Evolutionary conservation across 2,113 vertebrate species (phyloP).

Genomic region (Morone chrysops): DNA sequence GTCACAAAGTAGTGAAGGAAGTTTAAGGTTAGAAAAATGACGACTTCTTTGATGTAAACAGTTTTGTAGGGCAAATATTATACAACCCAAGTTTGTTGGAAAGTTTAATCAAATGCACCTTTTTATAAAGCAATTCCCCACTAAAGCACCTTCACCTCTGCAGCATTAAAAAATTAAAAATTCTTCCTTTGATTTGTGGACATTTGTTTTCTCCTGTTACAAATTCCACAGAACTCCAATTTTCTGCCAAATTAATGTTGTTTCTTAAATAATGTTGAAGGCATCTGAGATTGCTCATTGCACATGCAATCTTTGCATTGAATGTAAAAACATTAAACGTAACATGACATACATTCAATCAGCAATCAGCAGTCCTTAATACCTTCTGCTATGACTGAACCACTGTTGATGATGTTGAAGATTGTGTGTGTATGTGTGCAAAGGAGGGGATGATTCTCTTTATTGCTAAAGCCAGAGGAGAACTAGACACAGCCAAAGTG

Average conservation of each 20-base stretch:
- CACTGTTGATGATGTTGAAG: neutral
- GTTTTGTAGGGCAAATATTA: no score
- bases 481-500: neutral
- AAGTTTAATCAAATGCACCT: neutral
- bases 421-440: neutral
- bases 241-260: neutral
- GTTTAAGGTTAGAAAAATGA: neutral
- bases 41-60: no score
- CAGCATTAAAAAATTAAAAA: neutral
- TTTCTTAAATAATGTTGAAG: neutral
- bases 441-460: neutral
- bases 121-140: slow-evolving; percentile 4
- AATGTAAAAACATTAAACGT: neutral
- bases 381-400: neutral
- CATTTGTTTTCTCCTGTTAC: neutral
- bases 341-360: neutral
- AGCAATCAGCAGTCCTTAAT: neutral
- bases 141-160: neutral
- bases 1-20: neutral
- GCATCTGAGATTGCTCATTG: neutral
- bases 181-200: neutral
- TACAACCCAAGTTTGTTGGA: neutral
- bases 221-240: neutral
- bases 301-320: neutral
- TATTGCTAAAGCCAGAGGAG: neutral